phyloP scores from a whole-genome alignment of 2,797 vertebrate genomes.

The Denticeps clupeoides region DNA sequence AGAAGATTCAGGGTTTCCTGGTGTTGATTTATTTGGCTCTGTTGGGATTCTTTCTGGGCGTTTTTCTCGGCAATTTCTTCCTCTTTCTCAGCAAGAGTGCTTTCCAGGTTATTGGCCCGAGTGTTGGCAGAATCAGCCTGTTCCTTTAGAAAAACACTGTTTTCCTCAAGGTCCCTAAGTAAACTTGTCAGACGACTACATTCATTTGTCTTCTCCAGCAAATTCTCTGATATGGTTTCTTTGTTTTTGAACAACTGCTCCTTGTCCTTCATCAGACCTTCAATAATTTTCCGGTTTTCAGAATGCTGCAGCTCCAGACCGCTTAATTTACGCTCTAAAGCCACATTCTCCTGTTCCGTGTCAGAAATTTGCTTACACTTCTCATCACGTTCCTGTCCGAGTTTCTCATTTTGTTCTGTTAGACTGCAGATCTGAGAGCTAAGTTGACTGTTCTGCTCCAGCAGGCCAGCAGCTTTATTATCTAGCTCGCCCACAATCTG shows the following conservation, averaged over 20 bases:
- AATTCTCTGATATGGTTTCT: slow-evolving; percentile 38
- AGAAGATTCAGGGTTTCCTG: slow-evolving; percentile 55
- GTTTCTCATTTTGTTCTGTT: slow-evolving; percentile 45
- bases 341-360: slow-evolving; percentile 39
- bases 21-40: slow-evolving; percentile 46
- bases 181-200: slow-evolving; percentile 48
- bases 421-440: slow-evolving; percentile 46
- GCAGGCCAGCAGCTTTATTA: slow-evolving; percentile 26
- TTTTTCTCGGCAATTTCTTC: slow-evolving; percentile 37
- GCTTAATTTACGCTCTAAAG: slow-evolving; percentile 45
- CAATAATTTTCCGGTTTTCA: slow-evolving; percentile 47
- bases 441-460: slow-evolving; percentile 39
- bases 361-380: slow-evolving; percentile 40
- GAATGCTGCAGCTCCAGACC: slow-evolving; percentile 40
- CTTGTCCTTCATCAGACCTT: slow-evolving; percentile 52
- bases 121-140: slow-evolving; percentile 42
- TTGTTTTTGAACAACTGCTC: slow-evolving; percentile 50
- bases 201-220: slow-evolving; percentile 61
- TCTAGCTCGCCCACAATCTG: slow-evolving; percentile 46
- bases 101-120: slow-evolving; percentile 45
- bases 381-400: slow-evolving; percentile 49
- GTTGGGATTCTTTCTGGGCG: slow-evolving; percentile 44
- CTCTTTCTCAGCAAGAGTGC: slow-evolving; percentile 47
- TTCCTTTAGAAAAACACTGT: slow-evolving; percentile 40
- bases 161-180: slow-evolving; percentile 51